These are phyloP conservation scores for Scrobipalpa costella DNA, from an alignment of 2,888 invertebrate genomes.

Conservation along the genomic window DNA sequence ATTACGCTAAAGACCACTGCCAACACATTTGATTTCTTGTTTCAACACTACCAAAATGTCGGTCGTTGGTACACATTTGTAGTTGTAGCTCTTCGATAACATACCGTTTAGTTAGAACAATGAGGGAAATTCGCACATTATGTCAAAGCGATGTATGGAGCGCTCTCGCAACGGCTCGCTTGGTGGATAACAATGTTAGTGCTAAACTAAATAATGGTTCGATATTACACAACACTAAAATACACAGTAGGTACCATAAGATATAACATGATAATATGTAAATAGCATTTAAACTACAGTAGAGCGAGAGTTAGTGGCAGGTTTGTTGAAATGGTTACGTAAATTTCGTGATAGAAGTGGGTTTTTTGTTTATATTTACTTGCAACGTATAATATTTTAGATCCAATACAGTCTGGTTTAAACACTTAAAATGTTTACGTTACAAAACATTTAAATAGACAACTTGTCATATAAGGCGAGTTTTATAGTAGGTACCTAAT, in stretches of 20 bases:
- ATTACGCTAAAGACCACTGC: conserved; percentile 28
- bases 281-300: conserved; percentile 12
- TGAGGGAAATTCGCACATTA: conserved; percentile 52
- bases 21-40: neutral
- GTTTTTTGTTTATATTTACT: neutral
- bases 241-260: conserved; percentile 15
- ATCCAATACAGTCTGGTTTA: too few relatives aligned
- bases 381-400: too few relatives aligned
- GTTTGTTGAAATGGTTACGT: conserved; percentile 15
- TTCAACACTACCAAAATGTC: conserved; percentile 16
- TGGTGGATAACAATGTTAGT: conserved; percentile 27
- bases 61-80: neutral
- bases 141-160: conserved; percentile 36
- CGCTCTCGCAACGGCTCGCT: conserved; percentile 26
- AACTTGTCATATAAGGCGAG: too few relatives aligned
- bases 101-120: conserved; percentile 38
- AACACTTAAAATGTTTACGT: too few relatives aligned
- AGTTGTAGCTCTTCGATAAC: conserved; percentile 27
- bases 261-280: conserved; percentile 19
- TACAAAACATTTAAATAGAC: too few relatives aligned
- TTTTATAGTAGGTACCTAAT: too few relatives aligned
- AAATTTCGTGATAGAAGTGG: neutral
- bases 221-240: conserved; percentile 28
- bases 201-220: conserved; percentile 30
- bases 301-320: conserved; percentile 13